A percentile compares a stretch with the other conserved stretches of the same genome.
Evolutionary conservation across 2,113 vertebrate genomes (phyloP).

Genomic region (Maylandia zebra): DNA sequence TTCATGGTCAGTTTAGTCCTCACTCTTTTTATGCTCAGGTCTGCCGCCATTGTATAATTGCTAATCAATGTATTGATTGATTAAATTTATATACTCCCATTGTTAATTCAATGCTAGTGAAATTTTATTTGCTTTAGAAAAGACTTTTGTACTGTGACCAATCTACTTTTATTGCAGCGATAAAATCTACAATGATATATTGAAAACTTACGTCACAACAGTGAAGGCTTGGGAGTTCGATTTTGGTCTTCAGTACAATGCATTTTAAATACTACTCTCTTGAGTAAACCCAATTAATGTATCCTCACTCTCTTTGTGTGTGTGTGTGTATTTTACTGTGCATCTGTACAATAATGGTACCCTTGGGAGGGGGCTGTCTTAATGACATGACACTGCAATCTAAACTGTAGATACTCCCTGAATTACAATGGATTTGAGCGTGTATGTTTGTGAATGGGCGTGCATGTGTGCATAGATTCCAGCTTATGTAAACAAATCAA

Average conservation of each 20-base stretch:
- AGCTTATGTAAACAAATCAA: slow-evolving; percentile 48
- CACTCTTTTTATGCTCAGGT: slow-evolving; percentile 30
- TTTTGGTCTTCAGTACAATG: slow-evolving; percentile 30
- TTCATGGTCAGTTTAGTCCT: background rate
- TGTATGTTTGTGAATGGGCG: background rate
- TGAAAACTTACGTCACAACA: slow-evolving; percentile 38
- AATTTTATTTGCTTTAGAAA: slow-evolving; percentile 48
- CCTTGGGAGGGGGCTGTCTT: slow-evolving; percentile 35
- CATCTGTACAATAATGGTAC: slow-evolving; percentile 54
- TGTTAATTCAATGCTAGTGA: slow-evolving; percentile 30
- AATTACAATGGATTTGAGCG: slow-evolving; percentile 27
- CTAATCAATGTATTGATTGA: slow-evolving; percentile 61
- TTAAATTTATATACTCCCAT: slow-evolving; percentile 41
- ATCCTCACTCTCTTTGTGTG: background rate
- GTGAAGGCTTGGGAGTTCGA: slow-evolving; percentile 29
- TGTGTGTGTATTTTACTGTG: slow-evolving; percentile 32
- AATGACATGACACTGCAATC: slow-evolving; percentile 53
- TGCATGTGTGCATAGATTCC: slow-evolving; percentile 2
- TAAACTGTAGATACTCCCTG: slow-evolving; percentile 20
- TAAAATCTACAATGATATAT: slow-evolving; percentile 53
- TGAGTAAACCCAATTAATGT: slow-evolving; percentile 54
- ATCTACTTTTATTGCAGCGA: slow-evolving; percentile 44
- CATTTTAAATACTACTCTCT: slow-evolving; percentile 41
- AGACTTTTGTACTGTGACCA: slow-evolving; percentile 37
- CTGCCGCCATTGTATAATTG: slow-evolving; percentile 40